These are phyloP conservation scores for Hiodon tergisus DNA, from an alignment of 2,113 vertebrate species.

Conservation along the genomic window DNA sequence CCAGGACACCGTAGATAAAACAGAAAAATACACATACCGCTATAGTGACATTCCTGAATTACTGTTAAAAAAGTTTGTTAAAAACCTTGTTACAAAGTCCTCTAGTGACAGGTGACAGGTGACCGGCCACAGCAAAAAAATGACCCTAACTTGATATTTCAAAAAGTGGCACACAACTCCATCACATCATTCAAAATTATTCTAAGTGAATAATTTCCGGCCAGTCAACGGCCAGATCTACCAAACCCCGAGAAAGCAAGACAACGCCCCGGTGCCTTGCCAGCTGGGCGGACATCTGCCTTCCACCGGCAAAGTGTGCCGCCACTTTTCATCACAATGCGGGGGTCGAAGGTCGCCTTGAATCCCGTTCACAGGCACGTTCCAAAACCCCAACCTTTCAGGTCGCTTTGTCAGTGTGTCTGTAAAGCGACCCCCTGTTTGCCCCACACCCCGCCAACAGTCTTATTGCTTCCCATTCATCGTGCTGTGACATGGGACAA, in stretches of 20 bases:
- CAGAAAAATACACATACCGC: no score
- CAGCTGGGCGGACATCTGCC: constrained; percentile 9
- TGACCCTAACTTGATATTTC: no score
- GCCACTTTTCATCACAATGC: constrained; percentile 12
- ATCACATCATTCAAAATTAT: background rate
- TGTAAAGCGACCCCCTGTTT: background rate
- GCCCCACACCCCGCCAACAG: background rate
- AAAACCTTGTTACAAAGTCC: no score
- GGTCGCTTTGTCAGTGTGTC: background rate
- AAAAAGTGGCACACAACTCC: background rate
- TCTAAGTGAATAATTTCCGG: background rate
- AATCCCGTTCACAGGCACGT: constrained; percentile 9
- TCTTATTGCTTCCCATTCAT: background rate
- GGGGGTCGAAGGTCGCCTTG: constrained; percentile 8
- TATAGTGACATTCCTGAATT: no score
- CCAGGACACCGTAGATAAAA: no score
- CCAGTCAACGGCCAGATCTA: background rate
- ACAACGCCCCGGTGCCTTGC: background rate
- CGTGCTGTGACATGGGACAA: no score
- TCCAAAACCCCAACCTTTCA: constrained; percentile 9
- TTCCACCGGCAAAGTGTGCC: constrained; percentile 15
- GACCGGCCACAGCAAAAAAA: no score
- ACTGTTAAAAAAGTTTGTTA: no score
- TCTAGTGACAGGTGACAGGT: no score
- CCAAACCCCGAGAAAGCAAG: background rate